These are phyloP conservation scores for Drosophila mauritiana DNA, from an alignment of 1,140 invertebrate genomes.

Conservation along the genomic window DNA sequence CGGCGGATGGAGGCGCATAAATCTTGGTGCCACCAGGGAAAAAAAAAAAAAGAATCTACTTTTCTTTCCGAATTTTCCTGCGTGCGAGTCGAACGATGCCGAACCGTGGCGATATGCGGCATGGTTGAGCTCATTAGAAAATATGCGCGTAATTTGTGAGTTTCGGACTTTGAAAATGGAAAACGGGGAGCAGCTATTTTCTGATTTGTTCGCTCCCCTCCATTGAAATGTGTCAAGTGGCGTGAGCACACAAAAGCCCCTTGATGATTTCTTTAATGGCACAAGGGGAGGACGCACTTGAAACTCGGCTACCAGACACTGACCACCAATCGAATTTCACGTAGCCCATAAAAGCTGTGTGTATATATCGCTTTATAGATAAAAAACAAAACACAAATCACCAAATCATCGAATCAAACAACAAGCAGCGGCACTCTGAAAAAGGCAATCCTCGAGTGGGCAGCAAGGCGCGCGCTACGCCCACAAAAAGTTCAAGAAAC, in stretches of 20 bases:
- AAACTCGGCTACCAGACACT: slow-evolving; percentile 65
- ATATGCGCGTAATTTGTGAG: slow-evolving; percentile 81
- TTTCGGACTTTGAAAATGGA: slow-evolving; percentile 29
- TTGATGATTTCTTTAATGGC: slow-evolving; percentile 20
- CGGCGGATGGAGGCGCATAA: slow-evolving; percentile 42
- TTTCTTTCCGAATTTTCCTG: slow-evolving; percentile 3
- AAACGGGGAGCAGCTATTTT: slow-evolving; percentile 49
- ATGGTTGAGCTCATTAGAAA: slow-evolving; percentile 81
- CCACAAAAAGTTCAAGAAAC: slow-evolving; percentile 52
- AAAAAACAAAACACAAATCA: neutral
- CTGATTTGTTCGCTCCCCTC: slow-evolving; percentile 52
- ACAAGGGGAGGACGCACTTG: slow-evolving; percentile 52
- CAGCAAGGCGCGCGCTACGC: slow-evolving; percentile 63
- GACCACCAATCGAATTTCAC: slow-evolving; percentile 72
- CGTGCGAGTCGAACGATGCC: slow-evolving; percentile 49
- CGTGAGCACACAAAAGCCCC: slow-evolving; percentile 32
- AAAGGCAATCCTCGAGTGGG: slow-evolving; percentile 71
- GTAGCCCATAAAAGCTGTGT: neutral
- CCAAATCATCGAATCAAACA: slow-evolving; percentile 19
- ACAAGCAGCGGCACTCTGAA: slow-evolving; percentile 74
- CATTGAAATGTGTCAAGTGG: slow-evolving; percentile 78
- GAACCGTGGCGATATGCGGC: slow-evolving; percentile 70
- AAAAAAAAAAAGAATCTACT: neutral
- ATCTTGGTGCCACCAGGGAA: slow-evolving; percentile 31
- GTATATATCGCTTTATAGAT: neutral